Conservation (phyloP, 1,140 invertebrate genomes). For the Cepaea nemoralis region DNA sequence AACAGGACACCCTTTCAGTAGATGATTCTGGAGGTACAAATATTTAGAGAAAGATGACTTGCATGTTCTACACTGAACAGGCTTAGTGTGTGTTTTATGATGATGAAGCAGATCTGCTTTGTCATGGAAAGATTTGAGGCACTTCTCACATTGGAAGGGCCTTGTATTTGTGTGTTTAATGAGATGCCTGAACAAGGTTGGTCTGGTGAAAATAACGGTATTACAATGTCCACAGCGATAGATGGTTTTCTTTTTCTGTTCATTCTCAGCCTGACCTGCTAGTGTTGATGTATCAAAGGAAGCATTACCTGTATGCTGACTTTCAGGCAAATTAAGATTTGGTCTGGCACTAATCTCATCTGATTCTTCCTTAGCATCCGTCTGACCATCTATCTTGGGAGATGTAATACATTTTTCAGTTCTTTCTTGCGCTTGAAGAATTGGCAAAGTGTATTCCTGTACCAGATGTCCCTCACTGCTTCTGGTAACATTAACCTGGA, state of each 20-base stretch:
- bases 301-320: background rate
- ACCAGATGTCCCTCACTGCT: slow-evolving; percentile 26
- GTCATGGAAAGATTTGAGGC: slow-evolving; percentile 22
- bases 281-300: background rate
- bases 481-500: background rate
- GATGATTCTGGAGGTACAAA: slow-evolving; percentile 34
- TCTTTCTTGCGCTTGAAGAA: slow-evolving; percentile 6
- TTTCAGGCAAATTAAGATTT: background rate
- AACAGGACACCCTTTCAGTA: slow-evolving; percentile 31
- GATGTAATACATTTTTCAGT: background rate
- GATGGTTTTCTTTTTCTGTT: slow-evolving; percentile 28
- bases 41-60: slow-evolving; percentile 18
- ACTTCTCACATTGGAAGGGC: slow-evolving; percentile 32
- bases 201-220: slow-evolving; percentile 21
- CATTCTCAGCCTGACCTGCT: background rate
- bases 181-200: slow-evolving; percentile 31
- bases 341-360: background rate
- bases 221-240: slow-evolving; percentile 39
- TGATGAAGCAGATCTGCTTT: slow-evolving; percentile 36
- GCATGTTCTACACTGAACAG: slow-evolving; percentile 31
- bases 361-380: background rate
- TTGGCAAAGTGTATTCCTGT: slow-evolving; percentile 21
- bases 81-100: slow-evolving; percentile 36
- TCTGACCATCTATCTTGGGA: background rate
- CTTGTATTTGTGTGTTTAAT: slow-evolving; percentile 35